These are phyloP conservation scores for Chrysolina oricalcia DNA, from an alignment of 2,888 invertebrate genomes.

Conservation along the genomic window DNA sequence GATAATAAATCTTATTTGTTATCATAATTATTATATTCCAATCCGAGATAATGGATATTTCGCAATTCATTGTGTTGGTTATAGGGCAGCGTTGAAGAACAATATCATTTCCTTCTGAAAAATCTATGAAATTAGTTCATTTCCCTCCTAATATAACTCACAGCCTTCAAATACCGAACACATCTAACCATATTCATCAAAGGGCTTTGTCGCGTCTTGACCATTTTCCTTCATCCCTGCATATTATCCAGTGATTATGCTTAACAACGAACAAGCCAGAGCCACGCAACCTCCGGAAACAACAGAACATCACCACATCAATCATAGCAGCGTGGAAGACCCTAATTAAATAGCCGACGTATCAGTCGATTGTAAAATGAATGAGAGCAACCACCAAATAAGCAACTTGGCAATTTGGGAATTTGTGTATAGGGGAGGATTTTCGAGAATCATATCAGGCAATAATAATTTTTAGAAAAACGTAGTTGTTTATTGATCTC, in stretches of 20 bases:
- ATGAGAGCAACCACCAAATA: neutral
- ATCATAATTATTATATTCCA: no score
- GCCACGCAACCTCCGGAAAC: constrained; percentile 15
- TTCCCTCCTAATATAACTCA: no score
- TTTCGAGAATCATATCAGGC: neutral
- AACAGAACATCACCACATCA: constrained; percentile 36
- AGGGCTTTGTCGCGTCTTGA: neutral
- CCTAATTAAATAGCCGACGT: constrained; percentile 43
- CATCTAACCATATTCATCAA: neutral
- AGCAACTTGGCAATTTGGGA: neutral
- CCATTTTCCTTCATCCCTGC: neutral
- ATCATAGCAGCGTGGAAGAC: constrained; percentile 38
- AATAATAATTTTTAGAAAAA: neutral
- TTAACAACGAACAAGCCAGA: neutral
- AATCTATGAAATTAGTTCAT: no score
- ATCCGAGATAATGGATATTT: no score
- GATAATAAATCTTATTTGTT: no score
- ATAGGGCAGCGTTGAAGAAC: no score
- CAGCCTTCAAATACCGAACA: neutral
- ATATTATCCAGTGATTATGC: constrained; percentile 6
- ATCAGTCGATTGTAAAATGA: constrained; percentile 26
- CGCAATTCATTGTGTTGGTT: no score
- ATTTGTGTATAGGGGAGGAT: neutral
- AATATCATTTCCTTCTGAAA: no score
- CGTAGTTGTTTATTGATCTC: no score